These are phyloP conservation scores for Cotesia congregata DNA, from an alignment of 2,888 invertebrate species.

Conservation along the genomic window DNA sequence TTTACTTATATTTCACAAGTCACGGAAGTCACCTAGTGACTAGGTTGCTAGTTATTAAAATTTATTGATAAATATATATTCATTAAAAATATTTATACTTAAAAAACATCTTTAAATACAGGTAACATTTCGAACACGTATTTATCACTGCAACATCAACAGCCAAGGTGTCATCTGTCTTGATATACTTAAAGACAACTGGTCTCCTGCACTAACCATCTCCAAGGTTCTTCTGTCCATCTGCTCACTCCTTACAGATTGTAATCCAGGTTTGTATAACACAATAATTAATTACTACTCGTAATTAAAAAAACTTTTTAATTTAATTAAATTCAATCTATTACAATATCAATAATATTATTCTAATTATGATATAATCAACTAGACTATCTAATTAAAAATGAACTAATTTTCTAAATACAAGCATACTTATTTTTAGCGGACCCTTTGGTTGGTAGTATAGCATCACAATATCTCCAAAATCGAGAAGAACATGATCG, in stretches of 20 bases:
- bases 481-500: slow-evolving; percentile 98
- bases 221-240: slow-evolving; percentile 97
- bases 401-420: background rate
- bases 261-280: slow-evolving; percentile 89
- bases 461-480: slow-evolving; percentile 97
- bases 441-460: slow-evolving; percentile 97
- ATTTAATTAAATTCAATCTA: too few relatives aligned
- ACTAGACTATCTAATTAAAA: background rate
- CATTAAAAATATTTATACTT: too few relatives aligned
- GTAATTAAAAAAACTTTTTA: too few relatives aligned
- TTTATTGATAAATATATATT: slow-evolving; percentile 18
- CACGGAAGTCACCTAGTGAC: too few relatives aligned
- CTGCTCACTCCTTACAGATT: slow-evolving; percentile 97
- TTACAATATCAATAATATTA: too few relatives aligned
- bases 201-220: slow-evolving; percentile 99
- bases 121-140: slow-evolving; percentile 94
- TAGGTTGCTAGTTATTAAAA: background rate
- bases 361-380: too few relatives aligned
- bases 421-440: slow-evolving; percentile 75
- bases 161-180: slow-evolving; percentile 98
- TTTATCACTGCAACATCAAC: slow-evolving; percentile 99
- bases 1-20: too few relatives aligned
- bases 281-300: background rate
- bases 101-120: slow-evolving; percentile 62
- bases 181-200: slow-evolving; percentile 98